These are phyloP conservation scores for Antedon mediterranea DNA, from an alignment of 53 echinoderm and acorn worm genomes.

Conservation along the genomic window DNA sequence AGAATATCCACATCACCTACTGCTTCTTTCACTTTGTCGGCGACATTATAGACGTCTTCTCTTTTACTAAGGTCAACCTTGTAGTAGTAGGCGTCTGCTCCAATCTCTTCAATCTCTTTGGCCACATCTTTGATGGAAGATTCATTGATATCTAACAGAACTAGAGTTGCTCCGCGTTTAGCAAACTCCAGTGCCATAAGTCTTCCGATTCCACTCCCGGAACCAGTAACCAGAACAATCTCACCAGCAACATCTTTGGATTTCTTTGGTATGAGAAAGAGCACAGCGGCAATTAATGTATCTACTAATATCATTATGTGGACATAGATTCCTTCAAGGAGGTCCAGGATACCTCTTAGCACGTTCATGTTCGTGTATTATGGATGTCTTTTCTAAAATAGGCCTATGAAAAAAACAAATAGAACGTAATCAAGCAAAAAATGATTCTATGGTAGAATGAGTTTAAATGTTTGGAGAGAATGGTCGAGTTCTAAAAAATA, in stretches of 20 bases:
- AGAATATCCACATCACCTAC: conserved; percentile 50
- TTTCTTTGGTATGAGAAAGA: background rate
- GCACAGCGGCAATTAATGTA: background rate
- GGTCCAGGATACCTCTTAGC: background rate
- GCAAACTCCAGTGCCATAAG: conserved; percentile 30
- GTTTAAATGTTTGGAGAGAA: too few species aligned
- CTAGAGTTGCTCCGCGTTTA: conserved; percentile 19
- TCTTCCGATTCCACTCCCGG: conserved; percentile 42
- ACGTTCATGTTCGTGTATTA: background rate
- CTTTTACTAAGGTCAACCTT: conserved; percentile 68
- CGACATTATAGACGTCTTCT: conserved; percentile 52
- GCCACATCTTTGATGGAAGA: conserved; percentile 35
- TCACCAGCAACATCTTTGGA: conserved; percentile 66
- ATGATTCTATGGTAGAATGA: too few species aligned
- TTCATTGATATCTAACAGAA: conserved; percentile 32
- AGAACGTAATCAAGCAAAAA: too few species aligned
- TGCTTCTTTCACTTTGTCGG: conserved; percentile 47
- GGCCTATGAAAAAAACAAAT: too few species aligned
- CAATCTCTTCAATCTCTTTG: conserved; percentile 40
- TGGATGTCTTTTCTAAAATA: too few species aligned
- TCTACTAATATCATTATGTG: background rate
- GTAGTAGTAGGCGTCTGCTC: conserved; percentile 48
- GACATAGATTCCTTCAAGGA: background rate
- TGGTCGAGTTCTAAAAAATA: too few species aligned
- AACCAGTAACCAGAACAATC: conserved; percentile 73